A percentile compares a stretch with the other conserved stretches of the same genome.
Evolutionary conservation across 1,140 invertebrate species (phyloP).

Genomic region (Chlorops oryzae): DNA sequence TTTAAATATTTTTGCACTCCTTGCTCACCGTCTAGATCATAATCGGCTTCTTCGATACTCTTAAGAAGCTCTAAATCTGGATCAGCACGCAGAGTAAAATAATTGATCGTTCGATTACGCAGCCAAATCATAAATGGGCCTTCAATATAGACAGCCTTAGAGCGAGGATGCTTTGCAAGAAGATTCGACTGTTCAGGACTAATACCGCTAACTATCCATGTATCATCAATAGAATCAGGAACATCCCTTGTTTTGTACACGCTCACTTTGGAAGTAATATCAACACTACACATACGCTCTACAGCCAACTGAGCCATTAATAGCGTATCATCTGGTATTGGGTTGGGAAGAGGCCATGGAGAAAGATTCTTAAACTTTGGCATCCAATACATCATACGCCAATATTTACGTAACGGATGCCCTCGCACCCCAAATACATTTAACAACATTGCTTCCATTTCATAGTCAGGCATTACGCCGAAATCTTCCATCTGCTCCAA

Average conservation of each 20-base stretch:
- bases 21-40: constrained; percentile 54
- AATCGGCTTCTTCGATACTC: constrained; percentile 27
- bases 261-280: constrained; percentile 65
- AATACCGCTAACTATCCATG: constrained; percentile 90
- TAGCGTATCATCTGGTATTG: constrained; percentile 64
- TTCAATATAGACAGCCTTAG: constrained; percentile 75
- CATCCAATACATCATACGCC: constrained; percentile 97
- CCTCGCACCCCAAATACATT: constrained; percentile 78
- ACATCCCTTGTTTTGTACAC: constrained; percentile 66
- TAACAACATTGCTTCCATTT: constrained; percentile 74
- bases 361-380: constrained; percentile 90
- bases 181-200: constrained; percentile 71
- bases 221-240: constrained; percentile 74
- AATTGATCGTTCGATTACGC: constrained; percentile 65
- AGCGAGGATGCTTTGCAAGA: constrained; percentile 61
- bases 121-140: constrained; percentile 83
- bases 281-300: constrained; percentile 78
- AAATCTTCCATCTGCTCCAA: constrained; percentile 42
- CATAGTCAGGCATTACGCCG: constrained; percentile 83
- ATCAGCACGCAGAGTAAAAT: constrained; percentile 78
- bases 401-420: constrained; percentile 74
- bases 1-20: neutral
- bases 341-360: constrained; percentile 79
- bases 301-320: constrained; percentile 84
- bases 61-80: constrained; percentile 43